Percentiles rank a stretch among this genome's conserved stretches.
phyloP scores from a whole-genome alignment of 2,797 vertebrate species.

The Aselliscus stoliczkanus region DNA sequence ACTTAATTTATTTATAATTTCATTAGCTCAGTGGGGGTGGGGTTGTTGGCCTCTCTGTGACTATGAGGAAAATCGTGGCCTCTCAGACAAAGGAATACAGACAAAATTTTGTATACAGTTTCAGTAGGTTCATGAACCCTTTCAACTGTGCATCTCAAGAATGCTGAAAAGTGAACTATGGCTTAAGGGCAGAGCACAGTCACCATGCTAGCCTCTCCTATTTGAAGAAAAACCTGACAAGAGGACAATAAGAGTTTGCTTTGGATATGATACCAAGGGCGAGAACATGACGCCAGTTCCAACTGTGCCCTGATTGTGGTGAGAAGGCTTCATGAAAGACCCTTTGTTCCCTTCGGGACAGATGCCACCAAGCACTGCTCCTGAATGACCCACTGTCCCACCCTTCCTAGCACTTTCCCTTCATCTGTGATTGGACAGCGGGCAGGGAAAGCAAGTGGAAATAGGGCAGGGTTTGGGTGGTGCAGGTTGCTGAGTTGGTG shows the following conservation, averaged over 20 bases:
- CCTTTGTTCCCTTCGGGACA: slow-evolving; percentile 77
- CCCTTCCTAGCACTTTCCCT: slow-evolving; percentile 61
- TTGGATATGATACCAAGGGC: slow-evolving; percentile 41
- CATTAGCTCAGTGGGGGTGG: background rate
- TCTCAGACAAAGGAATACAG: slow-evolving; percentile 38
- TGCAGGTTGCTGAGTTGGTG: slow-evolving; percentile 31
- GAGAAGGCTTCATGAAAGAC: slow-evolving; percentile 73
- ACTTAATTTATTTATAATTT: slow-evolving; percentile 24
- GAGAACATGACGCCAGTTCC: slow-evolving; percentile 53
- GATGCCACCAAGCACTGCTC: slow-evolving; percentile 71
- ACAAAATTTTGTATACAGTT: background rate
- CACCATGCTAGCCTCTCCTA: slow-evolving; percentile 32
- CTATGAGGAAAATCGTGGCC: slow-evolving; percentile 35
- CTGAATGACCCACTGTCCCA: slow-evolving; percentile 61
- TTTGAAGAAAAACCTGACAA: slow-evolving; percentile 44
- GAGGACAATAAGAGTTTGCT: slow-evolving; percentile 66
- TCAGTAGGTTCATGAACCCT: slow-evolving; percentile 40
- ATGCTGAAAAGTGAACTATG: slow-evolving; percentile 31
- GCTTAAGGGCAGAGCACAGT: slow-evolving; percentile 42
- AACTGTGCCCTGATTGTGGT: slow-evolving; percentile 67
- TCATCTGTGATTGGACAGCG: slow-evolving; percentile 59
- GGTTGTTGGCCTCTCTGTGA: slow-evolving; percentile 42
- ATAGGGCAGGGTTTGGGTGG: slow-evolving; percentile 29
- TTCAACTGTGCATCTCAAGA: slow-evolving; percentile 37
- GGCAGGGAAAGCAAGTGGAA: slow-evolving; percentile 1